Percentiles rank a stretch among this genome's conserved stretches.
Conservation (phyloP, 1,140 invertebrate species). For the Drosophila truncata region DNA sequence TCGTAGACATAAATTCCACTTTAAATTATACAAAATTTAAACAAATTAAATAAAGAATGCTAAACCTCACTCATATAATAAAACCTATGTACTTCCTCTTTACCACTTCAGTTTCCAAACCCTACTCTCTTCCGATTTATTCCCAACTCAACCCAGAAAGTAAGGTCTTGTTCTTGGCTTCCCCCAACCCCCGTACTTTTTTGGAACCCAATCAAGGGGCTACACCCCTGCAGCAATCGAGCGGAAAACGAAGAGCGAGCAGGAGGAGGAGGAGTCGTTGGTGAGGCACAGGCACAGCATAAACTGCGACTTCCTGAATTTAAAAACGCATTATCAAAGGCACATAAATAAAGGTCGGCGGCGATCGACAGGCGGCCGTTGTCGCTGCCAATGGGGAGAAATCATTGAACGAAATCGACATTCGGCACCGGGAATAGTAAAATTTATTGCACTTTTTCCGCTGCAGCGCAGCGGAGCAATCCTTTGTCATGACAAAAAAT, state of each 20-base stretch:
- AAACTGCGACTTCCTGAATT: slow-evolving; percentile 73
- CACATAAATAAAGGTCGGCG: slow-evolving; percentile 72
- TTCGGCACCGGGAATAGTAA: slow-evolving; percentile 53
- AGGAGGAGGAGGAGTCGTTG: slow-evolving; percentile 16
- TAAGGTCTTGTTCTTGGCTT: slow-evolving; percentile 23
- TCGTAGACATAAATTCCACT: no score
- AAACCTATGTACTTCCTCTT: no score
- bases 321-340: slow-evolving; percentile 62
- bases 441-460: slow-evolving; percentile 79
- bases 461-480: slow-evolving; percentile 58
- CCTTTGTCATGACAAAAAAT: slow-evolving; percentile 60
- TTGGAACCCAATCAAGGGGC: slow-evolving; percentile 21
- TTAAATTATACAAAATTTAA: background rate
- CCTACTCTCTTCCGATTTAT: background rate
- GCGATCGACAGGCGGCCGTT: slow-evolving; percentile 43
- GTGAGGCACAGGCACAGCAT: slow-evolving; percentile 30
- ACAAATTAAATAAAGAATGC: background rate
- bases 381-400: slow-evolving; percentile 49
- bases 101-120: background rate
- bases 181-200: background rate
- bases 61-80: no score
- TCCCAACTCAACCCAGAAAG: no score
- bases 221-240: slow-evolving; percentile 44
- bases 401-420: slow-evolving; percentile 73
- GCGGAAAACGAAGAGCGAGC: slow-evolving; percentile 54